Percentiles rank a stretch among this genome's conserved stretches.
Conservation (phyloP, 2,797 vertebrate species). For the Prunella strophiata region DNA sequence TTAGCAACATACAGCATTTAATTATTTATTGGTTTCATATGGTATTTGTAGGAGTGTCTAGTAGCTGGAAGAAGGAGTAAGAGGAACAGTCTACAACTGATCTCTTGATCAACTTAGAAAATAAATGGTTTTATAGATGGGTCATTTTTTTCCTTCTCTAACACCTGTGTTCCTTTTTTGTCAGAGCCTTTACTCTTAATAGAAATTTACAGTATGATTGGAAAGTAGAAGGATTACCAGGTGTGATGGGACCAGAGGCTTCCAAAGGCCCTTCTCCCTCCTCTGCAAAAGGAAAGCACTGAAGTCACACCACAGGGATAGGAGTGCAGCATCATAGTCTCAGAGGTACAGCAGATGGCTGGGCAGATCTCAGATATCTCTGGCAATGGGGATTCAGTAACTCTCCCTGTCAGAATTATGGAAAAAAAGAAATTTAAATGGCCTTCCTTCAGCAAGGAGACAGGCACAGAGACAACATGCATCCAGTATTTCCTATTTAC, state of each 20-base stretch:
- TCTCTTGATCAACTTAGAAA: background rate
- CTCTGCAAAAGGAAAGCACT: background rate
- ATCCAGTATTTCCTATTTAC: background rate
- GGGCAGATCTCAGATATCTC: background rate
- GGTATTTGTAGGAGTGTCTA: background rate
- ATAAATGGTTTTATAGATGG: background rate
- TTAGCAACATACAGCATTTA: background rate
- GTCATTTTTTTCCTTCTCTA: background rate
- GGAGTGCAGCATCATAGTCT: background rate
- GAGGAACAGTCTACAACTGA: background rate
- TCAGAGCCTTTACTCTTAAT: background rate
- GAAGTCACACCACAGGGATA: background rate
- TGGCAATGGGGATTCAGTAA: background rate
- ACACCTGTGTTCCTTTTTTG: background rate
- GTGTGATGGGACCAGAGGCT: background rate
- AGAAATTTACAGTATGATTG: background rate
- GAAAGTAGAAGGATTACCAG: background rate
- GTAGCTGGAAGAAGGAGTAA: background rate
- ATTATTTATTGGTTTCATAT: background rate
- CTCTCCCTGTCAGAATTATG: background rate
- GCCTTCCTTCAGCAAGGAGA: background rate
- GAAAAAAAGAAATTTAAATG: background rate
- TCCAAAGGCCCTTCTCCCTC: background rate
- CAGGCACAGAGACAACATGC: background rate
- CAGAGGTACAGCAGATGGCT: background rate